Percentiles rank a stretch among this genome's conserved stretches.
Conservation (phyloP, 1,140 invertebrate genomes). For the Hypothenemus hampei region DNA sequence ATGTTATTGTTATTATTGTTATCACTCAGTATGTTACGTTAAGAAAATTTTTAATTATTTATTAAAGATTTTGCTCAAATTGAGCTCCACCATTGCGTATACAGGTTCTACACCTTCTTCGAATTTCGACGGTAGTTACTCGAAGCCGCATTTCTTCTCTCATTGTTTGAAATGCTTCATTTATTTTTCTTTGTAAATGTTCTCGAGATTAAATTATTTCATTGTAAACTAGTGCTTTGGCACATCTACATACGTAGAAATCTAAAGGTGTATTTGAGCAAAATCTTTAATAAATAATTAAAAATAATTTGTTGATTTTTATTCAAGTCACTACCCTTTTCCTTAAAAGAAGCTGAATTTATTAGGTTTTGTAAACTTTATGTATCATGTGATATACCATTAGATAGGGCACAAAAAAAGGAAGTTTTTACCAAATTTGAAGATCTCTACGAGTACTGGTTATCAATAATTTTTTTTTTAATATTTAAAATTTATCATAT, state of each 20-base stretch:
- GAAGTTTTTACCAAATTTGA: too few relatives aligned
- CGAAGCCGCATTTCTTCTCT: neutral
- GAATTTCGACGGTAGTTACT: neutral
- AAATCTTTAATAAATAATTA: too few relatives aligned
- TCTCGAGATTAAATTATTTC: neutral
- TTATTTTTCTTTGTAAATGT: too few relatives aligned
- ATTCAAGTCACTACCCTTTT: neutral
- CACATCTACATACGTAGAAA: neutral
- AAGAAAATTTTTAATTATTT: too few relatives aligned
- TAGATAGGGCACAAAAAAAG: neutral
- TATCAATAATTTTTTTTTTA: neutral
- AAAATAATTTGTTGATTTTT: neutral
- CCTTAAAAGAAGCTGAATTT: neutral
- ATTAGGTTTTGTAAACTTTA: neutral
- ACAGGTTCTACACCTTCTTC: neutral
- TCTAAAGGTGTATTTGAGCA: neutral
- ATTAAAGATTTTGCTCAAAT: neutral
- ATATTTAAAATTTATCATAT: neutral
- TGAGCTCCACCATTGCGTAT: neutral
- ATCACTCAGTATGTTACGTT: too few relatives aligned
- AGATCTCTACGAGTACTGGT: neutral
- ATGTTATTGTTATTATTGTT: too few relatives aligned
- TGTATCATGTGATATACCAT: too few relatives aligned
- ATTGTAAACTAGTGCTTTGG: neutral
- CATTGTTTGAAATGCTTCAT: neutral